Base-by-base conservation (phyloP, 2,113 vertebrate genomes). In the Eudyptes chrysolophus region DNA sequence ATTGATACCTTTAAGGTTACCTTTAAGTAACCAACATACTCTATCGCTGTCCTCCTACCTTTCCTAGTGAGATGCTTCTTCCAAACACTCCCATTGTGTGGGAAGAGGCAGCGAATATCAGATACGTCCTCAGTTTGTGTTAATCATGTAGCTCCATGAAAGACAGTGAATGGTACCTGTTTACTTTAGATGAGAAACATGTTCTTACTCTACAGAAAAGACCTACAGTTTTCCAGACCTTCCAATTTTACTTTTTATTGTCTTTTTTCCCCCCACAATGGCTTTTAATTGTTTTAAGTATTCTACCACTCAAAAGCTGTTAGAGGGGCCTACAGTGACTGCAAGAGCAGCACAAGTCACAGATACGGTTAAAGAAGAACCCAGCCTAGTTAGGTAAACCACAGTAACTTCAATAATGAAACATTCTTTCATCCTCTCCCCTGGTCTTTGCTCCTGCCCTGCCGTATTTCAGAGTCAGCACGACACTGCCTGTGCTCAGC, bases 251-350 rank as follows among this genome's bases (percentile, higher is more conserved):
- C 9, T 85, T 84, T 42, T 36, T 48, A 69, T 36, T 58, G 13
- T 21, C 8, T 40, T 40, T 11, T 6, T 1, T 0, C 1, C 11
- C 18, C 2, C 1, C 1, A 6, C 34, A 34, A 16, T 34, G 24
- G 10, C 3, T 94, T 90, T 61, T 26, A 44, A 42, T 46, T 13
- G 19, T 2, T 61, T 80, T 51, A 70, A 55, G 17, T n/a, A 30
- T 86, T 52, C 42, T 72, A 54, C 46, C 27, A 46, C 22, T 48
- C 21, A 46, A 66, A 90, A 89, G 15, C 32, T 71, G 25, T 51
- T 58, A 34, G 11, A 54, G 12, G 6, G 7, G 3, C 1, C 1
- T 24, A n/a, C 12, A 25, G 25, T 26, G 38, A 70, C 0, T 48
- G 14, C 21, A 57, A 30, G 24, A 66, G 25, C 19, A 54, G n/a